These are phyloP conservation scores for Acrocephalus kingi DNA, from an alignment of 2,113 vertebrate species.

Conservation along the genomic window DNA sequence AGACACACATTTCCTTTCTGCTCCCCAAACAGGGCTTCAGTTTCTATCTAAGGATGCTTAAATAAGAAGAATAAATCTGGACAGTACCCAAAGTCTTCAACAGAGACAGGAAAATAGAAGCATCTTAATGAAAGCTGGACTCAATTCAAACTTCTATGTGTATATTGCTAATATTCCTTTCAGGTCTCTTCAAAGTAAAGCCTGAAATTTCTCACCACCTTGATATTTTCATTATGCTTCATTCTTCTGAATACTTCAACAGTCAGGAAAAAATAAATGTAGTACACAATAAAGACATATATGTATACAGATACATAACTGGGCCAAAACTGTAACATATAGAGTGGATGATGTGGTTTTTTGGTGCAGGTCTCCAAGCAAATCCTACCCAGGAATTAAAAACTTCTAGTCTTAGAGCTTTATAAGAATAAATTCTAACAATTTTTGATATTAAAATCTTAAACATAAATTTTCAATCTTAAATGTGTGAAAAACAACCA, in stretches of 20 bases:
- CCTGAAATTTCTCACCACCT: not conserved
- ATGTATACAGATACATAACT: not conserved
- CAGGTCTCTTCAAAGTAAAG: not conserved
- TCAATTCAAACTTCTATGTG: not conserved
- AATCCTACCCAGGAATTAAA: not conserved
- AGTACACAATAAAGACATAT: not conserved
- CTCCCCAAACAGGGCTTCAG: not conserved
- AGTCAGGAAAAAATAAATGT: not conserved
- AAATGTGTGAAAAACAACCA: not conserved
- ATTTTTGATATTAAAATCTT: not conserved
- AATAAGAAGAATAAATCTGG: not conserved
- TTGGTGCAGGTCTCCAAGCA: not conserved
- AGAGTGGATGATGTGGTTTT: not conserved
- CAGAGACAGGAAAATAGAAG: not conserved
- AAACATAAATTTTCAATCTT: not conserved
- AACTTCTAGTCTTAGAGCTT: not conserved
- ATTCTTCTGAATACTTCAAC: not conserved
- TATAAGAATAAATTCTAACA: not conserved
- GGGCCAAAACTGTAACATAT: not conserved
- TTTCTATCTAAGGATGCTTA: not conserved
- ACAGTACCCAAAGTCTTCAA: not conserved
- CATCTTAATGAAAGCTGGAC: not conserved
- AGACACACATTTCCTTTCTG: not conserved
- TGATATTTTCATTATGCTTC: not conserved
- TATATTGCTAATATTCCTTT: not conserved